Evolutionary conservation across 1,140 invertebrate genomes (phyloP).

Genomic region (Probaryconus sp.): DNA sequence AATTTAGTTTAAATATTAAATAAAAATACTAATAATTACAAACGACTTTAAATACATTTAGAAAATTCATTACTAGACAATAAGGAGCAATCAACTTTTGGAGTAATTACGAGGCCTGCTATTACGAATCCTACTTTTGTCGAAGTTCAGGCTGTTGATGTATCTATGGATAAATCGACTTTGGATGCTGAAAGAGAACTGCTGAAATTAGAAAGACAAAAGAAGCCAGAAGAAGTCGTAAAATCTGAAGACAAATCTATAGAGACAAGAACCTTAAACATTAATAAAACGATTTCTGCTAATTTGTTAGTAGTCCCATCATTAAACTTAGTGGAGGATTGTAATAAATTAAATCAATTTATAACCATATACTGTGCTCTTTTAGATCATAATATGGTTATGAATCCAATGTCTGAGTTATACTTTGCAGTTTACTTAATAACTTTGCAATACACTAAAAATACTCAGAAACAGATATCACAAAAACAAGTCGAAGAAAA

Average conservation of each 20-base stretch:
- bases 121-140: constrained; percentile 68
- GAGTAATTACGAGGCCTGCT: constrained; percentile 62
- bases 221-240: constrained; percentile 55
- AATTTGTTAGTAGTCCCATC: constrained; percentile 63
- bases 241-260: constrained; percentile 16
- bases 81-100: constrained; percentile 63
- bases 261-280: constrained; percentile 13
- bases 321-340: constrained; percentile 71
- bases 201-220: constrained; percentile 67
- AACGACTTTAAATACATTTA: constrained; percentile 17
- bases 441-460: constrained; percentile 65
- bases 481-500: neutral
- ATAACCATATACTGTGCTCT: constrained; percentile 76
- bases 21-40: no score
- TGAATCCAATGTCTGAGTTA: constrained; percentile 80
- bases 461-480: constrained; percentile 8
- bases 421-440: constrained; percentile 81
- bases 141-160: constrained; percentile 61
- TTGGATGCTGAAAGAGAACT: constrained; percentile 69
- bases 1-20: no score
- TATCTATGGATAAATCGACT: constrained; percentile 52
- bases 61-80: constrained; percentile 42
- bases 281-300: constrained; percentile 45
- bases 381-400: constrained; percentile 76
- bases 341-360: constrained; percentile 73